Conservation (phyloP, 2,888 invertebrate genomes). For the Eledone cirrhosa region DNA sequence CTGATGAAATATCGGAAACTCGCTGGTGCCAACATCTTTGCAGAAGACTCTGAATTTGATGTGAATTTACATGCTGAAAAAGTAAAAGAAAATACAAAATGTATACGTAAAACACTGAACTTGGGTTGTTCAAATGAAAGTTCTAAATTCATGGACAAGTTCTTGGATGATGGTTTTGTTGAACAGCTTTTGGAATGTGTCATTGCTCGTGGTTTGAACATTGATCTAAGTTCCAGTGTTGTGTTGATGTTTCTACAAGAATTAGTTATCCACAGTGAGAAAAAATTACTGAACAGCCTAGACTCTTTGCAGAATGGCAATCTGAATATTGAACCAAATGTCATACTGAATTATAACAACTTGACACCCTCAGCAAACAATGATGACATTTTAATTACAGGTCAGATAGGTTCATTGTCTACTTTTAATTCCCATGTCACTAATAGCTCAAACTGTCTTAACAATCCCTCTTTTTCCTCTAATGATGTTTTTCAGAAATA, state of each 20-base stretch:
- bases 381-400: too few species aligned
- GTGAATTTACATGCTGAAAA: neutral
- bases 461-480: too few species aligned
- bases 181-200: slow-evolving; percentile 11
- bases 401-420: too few species aligned
- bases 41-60: neutral
- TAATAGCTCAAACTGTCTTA: too few species aligned
- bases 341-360: too few species aligned
- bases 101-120: neutral
- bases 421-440: too few species aligned
- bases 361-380: too few species aligned
- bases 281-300: neutral
- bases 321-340: too few species aligned
- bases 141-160: neutral
- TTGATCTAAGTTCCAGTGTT: slow-evolving; percentile 9
- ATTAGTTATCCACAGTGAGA: neutral
- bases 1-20: neutral
- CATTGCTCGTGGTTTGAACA: neutral
- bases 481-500: too few species aligned
- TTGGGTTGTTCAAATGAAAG: neutral
- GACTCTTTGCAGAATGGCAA: neutral
- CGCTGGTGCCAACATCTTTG: neutral
- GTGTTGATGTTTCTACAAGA: neutral
- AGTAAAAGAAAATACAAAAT: neutral
- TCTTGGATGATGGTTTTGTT: neutral